Conservation (phyloP, 1,140 invertebrate species). For the Leptinotarsa defecta region DNA sequence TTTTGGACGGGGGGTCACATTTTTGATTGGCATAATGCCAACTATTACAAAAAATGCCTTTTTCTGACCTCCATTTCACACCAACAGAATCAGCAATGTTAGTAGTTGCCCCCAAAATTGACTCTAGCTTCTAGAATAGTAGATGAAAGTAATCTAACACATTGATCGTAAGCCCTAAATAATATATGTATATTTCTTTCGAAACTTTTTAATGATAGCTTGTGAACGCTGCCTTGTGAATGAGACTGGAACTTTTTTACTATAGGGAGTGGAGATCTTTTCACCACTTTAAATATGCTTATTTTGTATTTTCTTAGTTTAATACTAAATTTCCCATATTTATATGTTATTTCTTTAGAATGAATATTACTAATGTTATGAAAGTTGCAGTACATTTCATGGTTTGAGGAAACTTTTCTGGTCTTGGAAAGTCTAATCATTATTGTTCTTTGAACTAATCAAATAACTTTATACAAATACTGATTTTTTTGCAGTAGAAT, state of each 20-base stretch:
- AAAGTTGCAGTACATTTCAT: background rate
- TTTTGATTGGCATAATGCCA: no score
- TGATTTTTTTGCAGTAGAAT: background rate
- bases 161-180: no score
- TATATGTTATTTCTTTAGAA: slow-evolving; percentile 24
- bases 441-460: slow-evolving; percentile 17
- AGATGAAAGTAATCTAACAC: no score
- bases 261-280: background rate
- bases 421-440: slow-evolving; percentile 11
- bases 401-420: slow-evolving; percentile 7
- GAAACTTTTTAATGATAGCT: slow-evolving; percentile 57
- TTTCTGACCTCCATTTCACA: no score
- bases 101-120: no score
- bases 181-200: background rate
- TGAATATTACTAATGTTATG: slow-evolving; percentile 22
- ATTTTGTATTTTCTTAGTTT: slow-evolving; percentile 20
- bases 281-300: slow-evolving; percentile 22
- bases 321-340: slow-evolving; percentile 15
- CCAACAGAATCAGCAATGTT: no score
- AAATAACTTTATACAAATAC: background rate
- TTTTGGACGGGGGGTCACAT: background rate
- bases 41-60: no score
- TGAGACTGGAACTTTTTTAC: slow-evolving; percentile 46
- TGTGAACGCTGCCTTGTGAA: slow-evolving; percentile 46
- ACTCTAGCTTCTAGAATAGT: no score